Conservation (phyloP, 2,888 invertebrate genomes). For the Melitaea athalia region DNA sequence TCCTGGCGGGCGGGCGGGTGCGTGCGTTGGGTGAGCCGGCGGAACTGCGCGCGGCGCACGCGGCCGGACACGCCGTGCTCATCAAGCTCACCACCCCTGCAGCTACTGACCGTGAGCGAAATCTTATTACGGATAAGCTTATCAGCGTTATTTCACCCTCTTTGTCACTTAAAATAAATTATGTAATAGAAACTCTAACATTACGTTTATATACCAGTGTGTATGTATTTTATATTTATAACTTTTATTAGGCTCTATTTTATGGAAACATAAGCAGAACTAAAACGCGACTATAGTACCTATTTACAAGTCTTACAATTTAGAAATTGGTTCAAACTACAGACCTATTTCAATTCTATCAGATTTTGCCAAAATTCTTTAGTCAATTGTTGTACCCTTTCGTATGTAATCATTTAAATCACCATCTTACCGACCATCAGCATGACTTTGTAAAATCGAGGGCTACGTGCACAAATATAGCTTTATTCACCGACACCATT, state of each 20-base stretch:
- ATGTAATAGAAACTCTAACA: no score
- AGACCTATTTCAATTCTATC: conserved; percentile 25
- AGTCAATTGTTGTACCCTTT: conserved; percentile 13
- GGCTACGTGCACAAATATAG: conserved; percentile 1
- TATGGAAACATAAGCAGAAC: no score
- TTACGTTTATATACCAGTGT: no score
- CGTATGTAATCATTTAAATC: conserved; percentile 21
- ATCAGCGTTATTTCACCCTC: no score
- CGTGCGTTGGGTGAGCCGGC: conserved; percentile 88
- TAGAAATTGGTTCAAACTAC: conserved; percentile 14
- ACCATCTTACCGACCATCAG: conserved; percentile 5
- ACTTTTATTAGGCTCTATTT: no score
- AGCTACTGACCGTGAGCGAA: neutral
- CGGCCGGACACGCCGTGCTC: conserved; percentile 80
- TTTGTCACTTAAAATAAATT: no score
- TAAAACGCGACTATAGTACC: conserved; percentile 27
- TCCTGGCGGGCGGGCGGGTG: conserved; percentile 88
- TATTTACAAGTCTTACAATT: conserved; percentile 15
- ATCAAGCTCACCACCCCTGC: conserved; percentile 50
- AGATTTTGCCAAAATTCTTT: conserved; percentile 19
- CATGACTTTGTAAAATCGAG: conserved; percentile 4
- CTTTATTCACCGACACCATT: neutral
- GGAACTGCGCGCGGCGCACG: conserved; percentile 87
- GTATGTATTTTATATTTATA: no score
- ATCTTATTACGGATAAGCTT: no score